Conservation (phyloP, 2,113 vertebrate species). For the Dermatemys mawii region DNA sequence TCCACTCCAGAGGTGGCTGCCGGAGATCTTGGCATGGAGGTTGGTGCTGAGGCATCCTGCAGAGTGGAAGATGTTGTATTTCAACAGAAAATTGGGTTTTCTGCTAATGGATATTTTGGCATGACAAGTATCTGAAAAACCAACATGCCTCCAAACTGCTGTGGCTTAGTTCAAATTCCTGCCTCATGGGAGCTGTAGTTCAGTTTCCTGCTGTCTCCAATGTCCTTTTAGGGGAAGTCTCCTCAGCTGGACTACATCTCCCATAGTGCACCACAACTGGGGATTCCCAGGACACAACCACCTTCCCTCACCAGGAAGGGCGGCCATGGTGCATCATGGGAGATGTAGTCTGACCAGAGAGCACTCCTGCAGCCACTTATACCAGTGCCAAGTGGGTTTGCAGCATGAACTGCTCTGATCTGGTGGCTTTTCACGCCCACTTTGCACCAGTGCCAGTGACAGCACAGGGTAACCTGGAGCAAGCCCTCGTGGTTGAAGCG, state of each 20-base stretch:
- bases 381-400: neutral
- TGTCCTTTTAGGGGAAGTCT: neutral
- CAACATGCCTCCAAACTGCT: neutral
- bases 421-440: neutral
- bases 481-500: neutral
- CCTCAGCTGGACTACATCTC: neutral
- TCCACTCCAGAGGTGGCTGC: neutral
- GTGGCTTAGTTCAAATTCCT: neutral
- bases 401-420: neutral
- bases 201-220: neutral
- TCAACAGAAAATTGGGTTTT: neutral
- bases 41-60: neutral
- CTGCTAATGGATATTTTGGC: neutral
- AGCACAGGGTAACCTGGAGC: neutral
- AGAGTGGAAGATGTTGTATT: neutral
- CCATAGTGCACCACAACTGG: neutral
- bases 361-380: neutral
- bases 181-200: neutral
- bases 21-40: neutral
- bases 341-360: neutral
- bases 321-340: neutral
- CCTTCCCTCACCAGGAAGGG: neutral
- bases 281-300: neutral
- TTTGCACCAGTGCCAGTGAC: neutral
- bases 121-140: neutral